phyloP scores from a whole-genome alignment of 2,113 vertebrate genomes.

The Channa maculata region DNA sequence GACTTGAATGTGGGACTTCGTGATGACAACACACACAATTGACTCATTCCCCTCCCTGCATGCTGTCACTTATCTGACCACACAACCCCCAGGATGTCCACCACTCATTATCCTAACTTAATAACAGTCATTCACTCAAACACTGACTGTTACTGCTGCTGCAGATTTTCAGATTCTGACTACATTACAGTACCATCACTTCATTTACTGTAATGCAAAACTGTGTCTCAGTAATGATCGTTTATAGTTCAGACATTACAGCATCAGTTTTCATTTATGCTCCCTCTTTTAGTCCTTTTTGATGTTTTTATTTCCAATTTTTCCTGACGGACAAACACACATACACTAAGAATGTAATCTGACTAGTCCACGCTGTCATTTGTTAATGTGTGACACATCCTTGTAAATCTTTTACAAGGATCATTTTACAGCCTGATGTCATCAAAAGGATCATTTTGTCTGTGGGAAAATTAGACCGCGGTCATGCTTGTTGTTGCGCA shows the following conservation, averaged over 20 bases:
- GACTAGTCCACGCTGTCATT: constrained; percentile 5
- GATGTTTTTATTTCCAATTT: no score
- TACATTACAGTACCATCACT: no score
- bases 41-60: neutral
- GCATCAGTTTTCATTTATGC: neutral
- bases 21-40: no score
- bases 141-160: neutral
- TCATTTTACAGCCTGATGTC: neutral
- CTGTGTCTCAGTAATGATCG: neutral
- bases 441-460: constrained; percentile 27
- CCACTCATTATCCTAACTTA: neutral
- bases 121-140: constrained; percentile 28
- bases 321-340: no score
- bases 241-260: neutral
- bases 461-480: neutral
- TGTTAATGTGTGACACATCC: neutral
- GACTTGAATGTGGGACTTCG: no score
- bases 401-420: constrained; percentile 10
- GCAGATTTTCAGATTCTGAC: no score
- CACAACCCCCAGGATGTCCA: neutral
- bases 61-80: neutral
- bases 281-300: neutral
- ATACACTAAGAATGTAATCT: no score
- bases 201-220: neutral
- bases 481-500: constrained; percentile 1